Evolutionary conservation across 1,140 invertebrate species (phyloP), one percentile per base, ranked within the genome.

Genomic region (Drosophila oshimai): DNA sequence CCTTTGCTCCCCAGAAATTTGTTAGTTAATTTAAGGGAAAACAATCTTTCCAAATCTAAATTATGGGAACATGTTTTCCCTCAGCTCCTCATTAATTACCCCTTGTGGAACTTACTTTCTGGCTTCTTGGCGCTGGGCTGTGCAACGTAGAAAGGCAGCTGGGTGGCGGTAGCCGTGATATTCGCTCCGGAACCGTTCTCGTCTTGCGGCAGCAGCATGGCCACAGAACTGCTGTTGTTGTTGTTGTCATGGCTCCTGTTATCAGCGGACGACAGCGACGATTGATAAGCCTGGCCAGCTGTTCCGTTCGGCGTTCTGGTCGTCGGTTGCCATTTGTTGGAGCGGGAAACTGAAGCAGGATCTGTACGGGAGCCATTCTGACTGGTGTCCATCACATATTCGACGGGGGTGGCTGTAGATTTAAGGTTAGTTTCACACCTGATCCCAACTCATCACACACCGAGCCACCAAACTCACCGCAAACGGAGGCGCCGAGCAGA

Each of bases 231-330:
- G 31, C 46, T 44, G 29, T 50, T 65, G 51, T 45, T 76, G 68
- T 84, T 79, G 75, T 69, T 86, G 81, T 69, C 61, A 57, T 69
- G 61, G 68, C 42, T 70, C 61, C 72, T 64, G 75, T 81, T 87
- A 87, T 87, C 81, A 87, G 81, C 55, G 20, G 53, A 39, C 58
- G 62, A 58, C 74, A 74, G 70, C 77, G 67, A 67, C 41, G 69
- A 72, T 62, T 80, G 81, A 87, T 87, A 87, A 87, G 81, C 60
- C 39, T 61, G 45, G 58, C 72, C 81, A 87, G 76, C 81, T 87
- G 81, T 74, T 87, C 72, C 54, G 51, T 76, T 69, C 31, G 72
- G 49, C 50, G 39, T 24, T 39, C 42, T 62, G 54, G 60, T 58
- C 34, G 55, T 58, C 26, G 57, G 37, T 36, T 65, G 36, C 57